Percentiles rank a stretch among this genome's conserved stretches.
phyloP scores from a whole-genome alignment of 1,140 invertebrate species.

The Brachionus asplanchnoidis region DNA sequence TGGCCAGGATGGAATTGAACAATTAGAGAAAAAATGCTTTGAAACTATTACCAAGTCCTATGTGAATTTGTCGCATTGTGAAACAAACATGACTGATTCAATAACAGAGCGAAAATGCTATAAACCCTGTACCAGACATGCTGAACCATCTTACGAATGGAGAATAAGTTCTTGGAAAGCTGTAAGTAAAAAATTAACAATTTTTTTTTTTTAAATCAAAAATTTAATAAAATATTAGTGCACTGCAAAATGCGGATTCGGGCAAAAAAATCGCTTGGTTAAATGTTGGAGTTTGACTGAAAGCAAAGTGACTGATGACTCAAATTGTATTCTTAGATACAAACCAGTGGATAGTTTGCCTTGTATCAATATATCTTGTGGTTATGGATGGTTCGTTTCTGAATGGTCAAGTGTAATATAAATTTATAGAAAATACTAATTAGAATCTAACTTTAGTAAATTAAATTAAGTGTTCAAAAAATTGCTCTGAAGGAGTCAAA shows the following conservation, averaged over 20 bases:
- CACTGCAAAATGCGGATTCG: conserved; percentile 27
- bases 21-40: conserved; percentile 32
- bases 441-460: not conserved
- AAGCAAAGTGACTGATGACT: not conserved
- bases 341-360: conserved; percentile 16
- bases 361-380: conserved; percentile 19
- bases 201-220: not conserved
- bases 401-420: conserved; percentile 17
- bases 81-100: not conserved
- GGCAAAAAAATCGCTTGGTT: not conserved
- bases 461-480: conserved; percentile 25
- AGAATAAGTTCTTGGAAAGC: not conserved
- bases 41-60: not conserved
- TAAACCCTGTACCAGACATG: not conserved
- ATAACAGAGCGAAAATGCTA: not conserved
- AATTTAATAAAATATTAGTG: not conserved
- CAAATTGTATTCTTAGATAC: not conserved
- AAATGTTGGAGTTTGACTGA: not conserved
- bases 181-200: not conserved
- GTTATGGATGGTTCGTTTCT: conserved; percentile 36
- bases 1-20: not conserved
- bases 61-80: not conserved
- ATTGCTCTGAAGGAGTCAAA: conserved; percentile 11
- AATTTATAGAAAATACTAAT: not conserved
- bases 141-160: not conserved